Evolutionary conservation across 2,888 invertebrate genomes (phyloP).

Genomic region (Philopedon plagiatum): DNA sequence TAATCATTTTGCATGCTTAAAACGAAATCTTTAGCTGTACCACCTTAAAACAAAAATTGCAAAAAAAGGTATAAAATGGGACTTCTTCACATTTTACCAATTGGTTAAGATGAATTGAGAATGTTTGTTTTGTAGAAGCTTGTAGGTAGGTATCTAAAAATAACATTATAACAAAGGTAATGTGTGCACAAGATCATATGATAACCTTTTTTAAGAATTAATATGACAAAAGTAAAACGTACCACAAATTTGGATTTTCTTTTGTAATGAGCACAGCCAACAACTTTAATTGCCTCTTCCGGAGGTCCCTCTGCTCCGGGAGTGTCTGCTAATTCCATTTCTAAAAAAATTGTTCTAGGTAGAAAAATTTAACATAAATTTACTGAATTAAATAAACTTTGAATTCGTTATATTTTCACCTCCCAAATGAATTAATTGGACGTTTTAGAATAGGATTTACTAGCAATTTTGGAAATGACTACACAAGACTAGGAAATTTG

Average conservation of each 20-base stretch:
- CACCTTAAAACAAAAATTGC: too few relatives aligned
- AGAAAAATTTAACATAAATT: background rate
- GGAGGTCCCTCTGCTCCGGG: constrained; percentile 65
- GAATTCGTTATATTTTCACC: background rate
- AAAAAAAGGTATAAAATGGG: too few relatives aligned
- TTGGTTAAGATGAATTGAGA: too few relatives aligned
- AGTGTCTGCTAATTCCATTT: constrained; percentile 61
- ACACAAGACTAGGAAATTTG: too few relatives aligned
- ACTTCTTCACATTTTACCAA: too few relatives aligned
- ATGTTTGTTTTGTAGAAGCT: too few relatives aligned
- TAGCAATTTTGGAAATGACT: background rate
- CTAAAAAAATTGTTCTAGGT: background rate
- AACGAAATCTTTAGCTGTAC: too few relatives aligned
- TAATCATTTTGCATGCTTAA: too few relatives aligned
- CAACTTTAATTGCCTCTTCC: constrained; percentile 70
- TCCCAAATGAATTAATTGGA: background rate
- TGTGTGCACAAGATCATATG: constrained; percentile 7
- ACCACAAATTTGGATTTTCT: constrained; percentile 90
- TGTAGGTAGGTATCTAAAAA: background rate
- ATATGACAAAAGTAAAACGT: constrained; percentile 66
- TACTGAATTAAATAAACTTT: background rate
- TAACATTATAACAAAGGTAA: background rate
- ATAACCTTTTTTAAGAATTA: background rate
- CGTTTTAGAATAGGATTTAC: background rate
- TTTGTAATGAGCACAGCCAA: constrained; percentile 88